Percentiles rank a stretch among this genome's conserved stretches.
Evolutionary conservation across 2,113 vertebrate genomes (phyloP).

Genomic region (Gadus macrocephalus): DNA sequence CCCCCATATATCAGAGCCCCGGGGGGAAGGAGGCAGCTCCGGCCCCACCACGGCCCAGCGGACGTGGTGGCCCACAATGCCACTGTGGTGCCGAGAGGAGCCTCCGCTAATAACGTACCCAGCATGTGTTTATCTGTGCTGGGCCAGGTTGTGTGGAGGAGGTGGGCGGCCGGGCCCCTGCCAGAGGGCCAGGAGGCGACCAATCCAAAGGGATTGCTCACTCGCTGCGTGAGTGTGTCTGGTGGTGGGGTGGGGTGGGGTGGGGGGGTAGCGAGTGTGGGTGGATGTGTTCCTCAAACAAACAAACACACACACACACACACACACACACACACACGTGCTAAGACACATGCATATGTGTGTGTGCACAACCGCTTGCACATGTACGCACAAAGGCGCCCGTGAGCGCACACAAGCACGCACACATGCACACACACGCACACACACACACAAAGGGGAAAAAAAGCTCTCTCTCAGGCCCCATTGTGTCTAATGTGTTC

Average conservation of each 20-base stretch:
- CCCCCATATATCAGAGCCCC: constrained; percentile 58
- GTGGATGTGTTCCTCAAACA: no score
- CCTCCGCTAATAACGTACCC: constrained; percentile 70
- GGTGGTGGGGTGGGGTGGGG: background rate
- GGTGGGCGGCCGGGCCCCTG: constrained; percentile 57
- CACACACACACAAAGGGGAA: constrained; percentile 44
- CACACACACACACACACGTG: no score
- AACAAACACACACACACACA: no score
- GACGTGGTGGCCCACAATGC: constrained; percentile 62
- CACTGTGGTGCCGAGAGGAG: constrained; percentile 49
- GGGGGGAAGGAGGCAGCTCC: constrained; percentile 40
- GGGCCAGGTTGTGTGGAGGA: constrained; percentile 68
- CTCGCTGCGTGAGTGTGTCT: constrained; percentile 45
- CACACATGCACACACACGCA: constrained; percentile 30
- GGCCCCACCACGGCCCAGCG: no score
- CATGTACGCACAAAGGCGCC: background rate
- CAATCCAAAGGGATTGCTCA: constrained; percentile 62
- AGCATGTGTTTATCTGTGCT: constrained; percentile 75
- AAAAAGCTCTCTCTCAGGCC: constrained; percentile 55
- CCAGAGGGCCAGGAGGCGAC: constrained; percentile 54
- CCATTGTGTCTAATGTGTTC: constrained; percentile 71
- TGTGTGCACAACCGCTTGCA: background rate
- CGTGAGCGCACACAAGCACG: background rate
- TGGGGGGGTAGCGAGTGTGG: no score
- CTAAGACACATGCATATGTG: no score